These are phyloP conservation scores for Cyprinodon variegatus DNA, from an alignment of 2,113 vertebrate genomes.

Conservation along the genomic window DNA sequence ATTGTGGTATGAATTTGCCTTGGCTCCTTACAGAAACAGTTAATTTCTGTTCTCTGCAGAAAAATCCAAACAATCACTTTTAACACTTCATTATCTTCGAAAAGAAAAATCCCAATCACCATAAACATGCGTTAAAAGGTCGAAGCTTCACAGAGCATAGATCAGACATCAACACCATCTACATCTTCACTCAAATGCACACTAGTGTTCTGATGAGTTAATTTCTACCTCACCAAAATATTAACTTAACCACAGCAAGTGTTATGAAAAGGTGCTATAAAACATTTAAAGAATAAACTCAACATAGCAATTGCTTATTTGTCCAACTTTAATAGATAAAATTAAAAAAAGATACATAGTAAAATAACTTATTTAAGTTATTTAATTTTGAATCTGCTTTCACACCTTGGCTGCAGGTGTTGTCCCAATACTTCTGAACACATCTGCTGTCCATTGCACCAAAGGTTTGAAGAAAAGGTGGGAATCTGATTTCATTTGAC, in stretches of 20 bases:
- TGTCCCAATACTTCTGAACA: conserved; percentile 49
- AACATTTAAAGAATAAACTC: background rate
- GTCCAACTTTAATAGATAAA: background rate
- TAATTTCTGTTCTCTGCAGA: too few relatives aligned
- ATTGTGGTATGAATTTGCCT: too few relatives aligned
- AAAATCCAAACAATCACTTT: too few relatives aligned
- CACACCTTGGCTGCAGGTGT: conserved; percentile 26
- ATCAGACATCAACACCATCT: background rate
- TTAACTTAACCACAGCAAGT: background rate
- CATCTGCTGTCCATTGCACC: conserved; percentile 24
- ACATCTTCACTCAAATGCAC: background rate
- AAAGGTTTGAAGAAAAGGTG: conserved; percentile 33
- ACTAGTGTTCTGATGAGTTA: too few relatives aligned
- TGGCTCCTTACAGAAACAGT: too few relatives aligned
- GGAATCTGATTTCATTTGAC: conserved; percentile 41
- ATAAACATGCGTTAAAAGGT: background rate
- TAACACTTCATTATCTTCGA: too few relatives aligned
- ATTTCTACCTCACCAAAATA: background rate
- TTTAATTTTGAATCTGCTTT: conserved; percentile 57
- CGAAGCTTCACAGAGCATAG: background rate
- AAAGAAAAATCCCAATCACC: too few relatives aligned
- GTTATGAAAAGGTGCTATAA: background rate
- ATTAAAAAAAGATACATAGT: background rate
- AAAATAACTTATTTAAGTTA: background rate
- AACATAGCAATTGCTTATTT: background rate